Evolutionary conservation across 1,140 invertebrate genomes (phyloP).

Genomic region (Panagrolaimus sp.): DNA sequence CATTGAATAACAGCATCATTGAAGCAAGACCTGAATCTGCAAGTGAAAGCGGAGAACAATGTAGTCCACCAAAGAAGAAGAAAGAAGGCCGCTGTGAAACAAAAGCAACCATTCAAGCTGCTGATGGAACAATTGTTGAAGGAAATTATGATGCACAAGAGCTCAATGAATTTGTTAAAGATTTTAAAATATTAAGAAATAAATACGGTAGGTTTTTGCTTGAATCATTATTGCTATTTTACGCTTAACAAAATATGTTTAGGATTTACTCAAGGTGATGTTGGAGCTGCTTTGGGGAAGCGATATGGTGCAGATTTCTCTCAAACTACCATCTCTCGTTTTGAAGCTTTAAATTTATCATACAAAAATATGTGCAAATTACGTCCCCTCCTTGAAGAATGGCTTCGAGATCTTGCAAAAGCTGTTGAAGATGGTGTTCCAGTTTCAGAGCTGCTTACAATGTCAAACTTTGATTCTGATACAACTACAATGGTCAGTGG

Average conservation of each 20-base stretch:
- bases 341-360: slow-evolving; percentile 93
- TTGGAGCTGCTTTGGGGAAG: slow-evolving; percentile 91
- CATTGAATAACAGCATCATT: no score
- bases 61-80: not conserved
- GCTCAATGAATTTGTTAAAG: slow-evolving; percentile 90
- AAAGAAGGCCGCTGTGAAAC: not conserved
- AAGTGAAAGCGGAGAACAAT: not conserved
- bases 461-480: not conserved
- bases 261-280: slow-evolving; percentile 97
- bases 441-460: slow-evolving; percentile 47
- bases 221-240: not conserved
- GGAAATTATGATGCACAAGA: slow-evolving; percentile 67
- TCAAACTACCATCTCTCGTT: slow-evolving; percentile 95
- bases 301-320: slow-evolving; percentile 97
- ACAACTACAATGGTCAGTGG: no score
- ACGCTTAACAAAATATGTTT: slow-evolving; percentile 21
- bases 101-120: not conserved
- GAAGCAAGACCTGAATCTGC: no score
- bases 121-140: slow-evolving; percentile 3
- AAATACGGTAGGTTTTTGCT: slow-evolving; percentile 70
- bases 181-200: slow-evolving; percentile 88
- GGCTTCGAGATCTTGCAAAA: slow-evolving; percentile 90
- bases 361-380: slow-evolving; percentile 99
- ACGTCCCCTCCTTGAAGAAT: slow-evolving; percentile 91
- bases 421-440: slow-evolving; percentile 64